Base-by-base conservation (phyloP, 2,797 vertebrate species). In the Danio albolineatus region DNA sequence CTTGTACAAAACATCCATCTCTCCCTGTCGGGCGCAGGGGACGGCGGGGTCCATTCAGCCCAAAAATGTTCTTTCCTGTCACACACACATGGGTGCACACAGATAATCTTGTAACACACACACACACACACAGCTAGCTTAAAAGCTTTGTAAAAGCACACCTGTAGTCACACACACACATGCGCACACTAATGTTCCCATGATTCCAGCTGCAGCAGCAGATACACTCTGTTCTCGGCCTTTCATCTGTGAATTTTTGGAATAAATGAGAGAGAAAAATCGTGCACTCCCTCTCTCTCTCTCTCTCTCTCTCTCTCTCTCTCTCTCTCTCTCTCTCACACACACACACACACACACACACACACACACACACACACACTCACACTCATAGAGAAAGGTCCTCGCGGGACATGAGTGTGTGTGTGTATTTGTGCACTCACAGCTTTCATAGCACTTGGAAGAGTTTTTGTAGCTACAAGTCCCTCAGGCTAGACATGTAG, bases 231-330 rank as follows among this genome's bases (percentile, higher is more conserved):
- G 41, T 80, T 85, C 59, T 72, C 69, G 65, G 16, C 62, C 57
- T 72, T 80, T 54, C 69, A 73, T 80, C 56, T 61, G n/a, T 65
- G 64, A 51, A 80, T 46, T 80, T 82, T 80, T 78, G 54, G 62
- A 70, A 43, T 65, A 76, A 77, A 81, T 71, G 51, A 72, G 66
- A 79, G 73, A 82, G 6, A 28, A 79, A 36, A 67, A 49, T 51
- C 41, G 9, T 66, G 61, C 56, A 19, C 57, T 53, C 41, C 53
- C 66, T 38, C 7, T 21, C 43, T 69, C 16, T 48, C 21, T 28
- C 41, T 69, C 19, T 46, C 48, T 48, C 17, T 14, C 19, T 61
- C 8, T n/a, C 6, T 41, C 48, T 61, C 43, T 73, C 39, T 44
- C 12, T 19, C 4, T 28, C 38, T 76, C 17, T 28, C 36, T 39